phyloP scores from a whole-genome alignment of 2,797 vertebrate genomes.

The Crypturellus tataupa region DNA sequence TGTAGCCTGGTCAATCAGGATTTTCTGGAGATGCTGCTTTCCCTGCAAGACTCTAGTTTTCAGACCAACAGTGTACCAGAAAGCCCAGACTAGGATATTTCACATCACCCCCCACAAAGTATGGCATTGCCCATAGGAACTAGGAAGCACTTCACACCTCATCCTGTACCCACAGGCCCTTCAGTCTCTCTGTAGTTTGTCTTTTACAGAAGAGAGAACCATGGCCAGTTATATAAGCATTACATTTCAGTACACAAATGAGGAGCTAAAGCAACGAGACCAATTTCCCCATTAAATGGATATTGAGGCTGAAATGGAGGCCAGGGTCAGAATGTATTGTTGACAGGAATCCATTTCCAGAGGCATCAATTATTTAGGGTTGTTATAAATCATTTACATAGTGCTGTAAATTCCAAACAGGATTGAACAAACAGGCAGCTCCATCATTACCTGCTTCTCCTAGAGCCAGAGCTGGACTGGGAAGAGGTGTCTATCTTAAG shows the following conservation, averaged over 20 bases:
- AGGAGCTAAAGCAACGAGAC: background rate
- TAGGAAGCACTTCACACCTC: background rate
- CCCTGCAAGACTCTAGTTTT: background rate
- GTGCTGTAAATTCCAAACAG: slow-evolving; percentile 34
- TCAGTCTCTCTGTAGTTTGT: background rate
- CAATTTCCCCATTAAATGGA: slow-evolving; percentile 39
- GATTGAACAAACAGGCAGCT: slow-evolving; percentile 37
- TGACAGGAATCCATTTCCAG: slow-evolving; percentile 60
- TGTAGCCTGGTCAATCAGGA: background rate
- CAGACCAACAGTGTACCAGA: background rate
- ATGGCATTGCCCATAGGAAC: background rate
- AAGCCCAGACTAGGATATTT: background rate
- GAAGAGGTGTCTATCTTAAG: background rate
- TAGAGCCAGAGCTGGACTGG: background rate
- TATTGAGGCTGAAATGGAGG: slow-evolving; percentile 50
- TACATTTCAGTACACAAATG: slow-evolving; percentile 25
- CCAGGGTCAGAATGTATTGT: slow-evolving; percentile 29
- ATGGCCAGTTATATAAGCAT: background rate
- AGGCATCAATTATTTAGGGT: slow-evolving; percentile 47
- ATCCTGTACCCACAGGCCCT: background rate
- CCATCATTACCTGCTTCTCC: slow-evolving; percentile 41
- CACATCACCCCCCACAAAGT: background rate
- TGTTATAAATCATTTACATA: slow-evolving; percentile 50
- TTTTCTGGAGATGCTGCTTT: background rate
- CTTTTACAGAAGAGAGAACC: background rate